Percentiles rank a stretch among this genome's conserved stretches.
Evolutionary conservation across 2,888 invertebrate genomes (phyloP).

Genomic region (Nomada ruficornis): DNA sequence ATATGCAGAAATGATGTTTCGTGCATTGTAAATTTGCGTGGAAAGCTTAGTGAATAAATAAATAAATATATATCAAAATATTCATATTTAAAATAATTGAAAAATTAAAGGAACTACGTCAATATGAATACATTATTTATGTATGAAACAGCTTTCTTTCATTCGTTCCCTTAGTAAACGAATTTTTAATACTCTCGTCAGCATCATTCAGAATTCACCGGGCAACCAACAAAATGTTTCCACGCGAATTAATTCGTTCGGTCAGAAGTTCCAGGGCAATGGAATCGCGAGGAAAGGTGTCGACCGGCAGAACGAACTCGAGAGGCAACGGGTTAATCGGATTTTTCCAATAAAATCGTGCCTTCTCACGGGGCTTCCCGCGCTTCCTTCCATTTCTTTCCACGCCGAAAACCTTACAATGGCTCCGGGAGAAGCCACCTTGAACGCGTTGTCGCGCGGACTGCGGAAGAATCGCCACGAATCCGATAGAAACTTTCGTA

Average conservation of each 20-base stretch:
- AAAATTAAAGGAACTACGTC: no score
- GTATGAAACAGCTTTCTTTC: no score
- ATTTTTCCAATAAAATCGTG: slow-evolving; percentile 69
- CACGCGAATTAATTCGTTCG: slow-evolving; percentile 11
- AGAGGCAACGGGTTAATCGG: slow-evolving; percentile 58
- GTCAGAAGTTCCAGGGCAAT: neutral
- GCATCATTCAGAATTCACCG: no score
- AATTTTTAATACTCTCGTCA: no score
- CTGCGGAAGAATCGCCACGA: slow-evolving; percentile 17
- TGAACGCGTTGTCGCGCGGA: slow-evolving; percentile 22
- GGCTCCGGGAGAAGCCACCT: slow-evolving; percentile 38
- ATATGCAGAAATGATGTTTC: no score
- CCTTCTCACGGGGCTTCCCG: slow-evolving; percentile 46
- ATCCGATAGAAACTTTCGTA: slow-evolving; percentile 49
- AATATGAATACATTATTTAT: no score
- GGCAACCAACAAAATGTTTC: no score
- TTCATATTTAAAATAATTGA: no score
- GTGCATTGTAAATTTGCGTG: no score
- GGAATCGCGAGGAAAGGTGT: slow-evolving; percentile 19
- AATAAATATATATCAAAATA: no score
- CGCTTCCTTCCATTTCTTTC: slow-evolving; percentile 47
- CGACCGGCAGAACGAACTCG: slow-evolving; percentile 18
- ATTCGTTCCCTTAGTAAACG: no score
- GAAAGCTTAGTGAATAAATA: no score
- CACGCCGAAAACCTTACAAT: slow-evolving; percentile 61